Evolutionary conservation across 2,888 invertebrate genomes (phyloP), one percentile per base, ranked within the genome.

Genomic region (Celastrina argiolus): DNA sequence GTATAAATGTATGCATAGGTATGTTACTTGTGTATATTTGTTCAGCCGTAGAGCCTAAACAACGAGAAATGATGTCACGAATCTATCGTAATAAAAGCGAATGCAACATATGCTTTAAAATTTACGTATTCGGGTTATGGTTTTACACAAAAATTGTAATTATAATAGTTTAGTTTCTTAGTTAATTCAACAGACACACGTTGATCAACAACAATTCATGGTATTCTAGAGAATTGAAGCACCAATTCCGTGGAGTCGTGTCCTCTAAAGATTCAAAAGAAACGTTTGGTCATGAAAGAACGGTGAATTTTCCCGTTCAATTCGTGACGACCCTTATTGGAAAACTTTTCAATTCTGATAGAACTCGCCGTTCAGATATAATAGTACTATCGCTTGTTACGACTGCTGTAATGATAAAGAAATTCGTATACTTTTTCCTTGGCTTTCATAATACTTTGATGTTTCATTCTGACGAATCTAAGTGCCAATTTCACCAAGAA

Each of bases 251-350:
- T 63, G 42, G 59, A 63, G 59, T 61, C 61, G 67, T 42, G 67
- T 67, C 67, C 67, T 69, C 69, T 68, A 68, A 68, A 70, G 68
- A 66, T 59, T 69, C 66, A 70, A 70, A 70, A 69, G 67, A 67
- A 69, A 70, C 64, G 56, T 56, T 68, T 66, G 66, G 64, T 39
- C 63, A 64, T 58, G 66, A 66, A 56, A 66, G 66, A 66, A 68
- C 64, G 63, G 42, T 66, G 69, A 69, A 69, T 68, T 70, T 67
- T 66, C 68, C 64, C 66, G 64, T 67, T 67, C 70, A 66, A 66
- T 68, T 65, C 68, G 68, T 69, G 70, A 70, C 71, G 69, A 71
- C 66, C 70, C 72, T 73, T 74, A 74, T 74, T 74, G 71, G 72
- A 74, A 74, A 74, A 74, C 69, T 74, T 74, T 72, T 71, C 68